Conservation (phyloP, 2,888 invertebrate genomes). For the Euzophera pinguis region DNA sequence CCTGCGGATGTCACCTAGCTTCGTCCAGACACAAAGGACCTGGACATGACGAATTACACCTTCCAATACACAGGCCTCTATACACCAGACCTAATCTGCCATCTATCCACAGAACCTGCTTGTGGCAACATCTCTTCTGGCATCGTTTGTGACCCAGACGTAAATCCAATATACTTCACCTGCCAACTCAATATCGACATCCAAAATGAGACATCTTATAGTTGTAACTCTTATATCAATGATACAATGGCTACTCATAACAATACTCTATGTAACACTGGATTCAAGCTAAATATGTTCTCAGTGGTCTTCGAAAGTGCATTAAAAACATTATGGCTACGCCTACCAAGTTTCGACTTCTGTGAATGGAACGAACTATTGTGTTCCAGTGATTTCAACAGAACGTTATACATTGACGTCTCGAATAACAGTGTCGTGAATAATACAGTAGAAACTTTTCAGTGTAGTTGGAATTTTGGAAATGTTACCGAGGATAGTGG, state of each 20-base stretch:
- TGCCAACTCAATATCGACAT: constrained; percentile 62
- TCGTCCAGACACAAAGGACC: constrained; percentile 40
- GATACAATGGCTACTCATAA: constrained; percentile 49
- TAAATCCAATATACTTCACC: constrained; percentile 36
- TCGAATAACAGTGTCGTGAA: constrained; percentile 36
- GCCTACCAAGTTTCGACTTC: constrained; percentile 48
- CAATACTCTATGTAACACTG: constrained; percentile 56
- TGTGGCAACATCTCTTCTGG: constrained; percentile 48
- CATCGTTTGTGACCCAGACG: constrained; percentile 45
- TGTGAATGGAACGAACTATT: constrained; percentile 56
- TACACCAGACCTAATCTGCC: constrained; percentile 60
- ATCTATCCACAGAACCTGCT: constrained; percentile 41
- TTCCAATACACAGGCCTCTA: constrained; percentile 43
- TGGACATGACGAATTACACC: constrained; percentile 61
- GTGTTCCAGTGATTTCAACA: constrained; percentile 52
- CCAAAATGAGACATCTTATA: constrained; percentile 72
- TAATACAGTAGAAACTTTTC: constrained; percentile 46
- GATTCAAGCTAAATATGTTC: constrained; percentile 64
- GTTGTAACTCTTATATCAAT: constrained; percentile 53
- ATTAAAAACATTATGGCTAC: constrained; percentile 61
- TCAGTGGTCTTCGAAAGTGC: constrained; percentile 63
- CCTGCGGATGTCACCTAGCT: constrained; percentile 50
- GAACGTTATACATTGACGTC: constrained; percentile 58
- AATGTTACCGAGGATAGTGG: constrained; percentile 39
- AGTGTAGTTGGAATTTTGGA: constrained; percentile 57